Evolutionary conservation across 2,113 vertebrate genomes (phyloP).

Genomic region (Chamaea fasciata): DNA sequence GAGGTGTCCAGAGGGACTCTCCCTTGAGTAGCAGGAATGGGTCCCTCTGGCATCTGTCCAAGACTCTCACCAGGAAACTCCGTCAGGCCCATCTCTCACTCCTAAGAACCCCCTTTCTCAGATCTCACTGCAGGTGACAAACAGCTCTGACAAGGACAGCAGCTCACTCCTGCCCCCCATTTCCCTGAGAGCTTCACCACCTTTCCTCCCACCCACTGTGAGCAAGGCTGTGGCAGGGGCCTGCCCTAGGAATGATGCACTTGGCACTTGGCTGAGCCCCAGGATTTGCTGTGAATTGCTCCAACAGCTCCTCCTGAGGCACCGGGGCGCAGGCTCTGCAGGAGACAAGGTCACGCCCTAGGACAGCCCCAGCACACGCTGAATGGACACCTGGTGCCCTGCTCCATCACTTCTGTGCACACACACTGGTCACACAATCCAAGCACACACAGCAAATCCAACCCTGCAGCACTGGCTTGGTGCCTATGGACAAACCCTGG

Average conservation of each 20-base stretch:
- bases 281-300: neutral
- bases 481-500: neutral
- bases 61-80: neutral
- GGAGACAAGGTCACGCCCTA: neutral
- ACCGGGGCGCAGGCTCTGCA: neutral
- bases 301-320: neutral
- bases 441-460: neutral
- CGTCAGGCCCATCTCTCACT: rapidly evolving
- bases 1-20: neutral
- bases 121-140: neutral
- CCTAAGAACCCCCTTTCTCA: neutral
- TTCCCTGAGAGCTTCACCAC: neutral
- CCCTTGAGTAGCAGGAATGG: neutral
- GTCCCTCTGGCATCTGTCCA: neutral
- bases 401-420: neutral
- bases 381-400: neutral
- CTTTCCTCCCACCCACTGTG: neutral
- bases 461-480: neutral
- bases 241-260: rapidly evolving
- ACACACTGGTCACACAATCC: neutral
- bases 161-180: neutral
- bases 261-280: neutral
- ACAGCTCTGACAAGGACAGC: neutral
- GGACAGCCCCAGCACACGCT: neutral
- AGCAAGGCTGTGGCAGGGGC: neutral